Percentiles rank a stretch among this genome's conserved stretches.
Evolutionary conservation across 2,113 vertebrate species (phyloP).

Genomic region (Crotalus viridis): DNA sequence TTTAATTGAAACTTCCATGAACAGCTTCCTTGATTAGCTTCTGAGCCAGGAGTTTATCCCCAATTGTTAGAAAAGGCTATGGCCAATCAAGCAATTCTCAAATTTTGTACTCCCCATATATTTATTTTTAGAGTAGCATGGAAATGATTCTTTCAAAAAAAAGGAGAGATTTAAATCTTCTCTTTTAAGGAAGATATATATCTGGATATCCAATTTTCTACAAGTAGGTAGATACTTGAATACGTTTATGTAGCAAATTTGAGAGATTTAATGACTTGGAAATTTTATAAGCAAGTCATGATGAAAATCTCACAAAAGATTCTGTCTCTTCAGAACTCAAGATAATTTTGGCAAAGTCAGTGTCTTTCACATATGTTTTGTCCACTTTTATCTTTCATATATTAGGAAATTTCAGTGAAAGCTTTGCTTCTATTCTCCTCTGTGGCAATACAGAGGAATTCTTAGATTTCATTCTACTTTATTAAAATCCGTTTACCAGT

Average conservation of each 20-base stretch:
- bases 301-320: not conserved
- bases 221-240: not conserved
- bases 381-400: conserved; percentile 15
- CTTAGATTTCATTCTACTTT: conserved; percentile 5
- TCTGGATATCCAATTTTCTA: not conserved
- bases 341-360: conserved; percentile 30
- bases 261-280: not conserved
- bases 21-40: not conserved
- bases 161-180: not conserved
- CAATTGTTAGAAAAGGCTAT: not conserved
- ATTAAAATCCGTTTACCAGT: conserved; percentile 32
- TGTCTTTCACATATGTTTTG: conserved; percentile 33
- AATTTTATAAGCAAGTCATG: not conserved
- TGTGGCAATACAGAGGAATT: conserved; percentile 44
- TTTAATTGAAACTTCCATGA: not conserved
- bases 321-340: conserved; percentile 35
- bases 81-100: not conserved
- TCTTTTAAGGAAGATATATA: not conserved
- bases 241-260: not conserved
- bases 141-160: not conserved
- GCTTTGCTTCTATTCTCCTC: conserved; percentile 45
- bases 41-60: not conserved
- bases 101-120: too few relatives aligned
- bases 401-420: conserved; percentile 53
- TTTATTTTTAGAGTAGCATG: not conserved